Base-by-base conservation (phyloP, 2,888 invertebrate species). In the Mylabris sibirica region DNA sequence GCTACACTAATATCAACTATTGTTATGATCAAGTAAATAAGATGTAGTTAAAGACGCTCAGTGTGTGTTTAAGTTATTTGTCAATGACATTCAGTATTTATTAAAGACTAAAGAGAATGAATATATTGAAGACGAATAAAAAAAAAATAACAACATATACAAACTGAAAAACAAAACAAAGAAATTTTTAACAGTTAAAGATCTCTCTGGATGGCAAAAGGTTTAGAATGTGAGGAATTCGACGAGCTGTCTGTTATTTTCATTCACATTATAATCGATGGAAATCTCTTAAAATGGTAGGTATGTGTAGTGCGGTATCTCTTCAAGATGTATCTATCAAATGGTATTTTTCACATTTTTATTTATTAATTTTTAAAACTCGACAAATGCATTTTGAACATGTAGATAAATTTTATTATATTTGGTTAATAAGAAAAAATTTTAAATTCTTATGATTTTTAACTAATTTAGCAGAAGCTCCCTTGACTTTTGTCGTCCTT, bases 81-180 rank as follows among this genome's bases (percentile, higher is more conserved):
- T 84, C 84, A 84, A 80, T 84, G 84, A 84, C 84, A 84, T 80
- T 77, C 77, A 79, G 80, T 83, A 84, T 84, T 84, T 84, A 84
- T 84, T 84, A 81, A 82, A 82, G 84, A 82, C 83, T 82, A 60
- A 82, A 75, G 74, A 17, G 44, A 44, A 44, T 44, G 44, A 44
- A 44, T 44, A 44, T 44, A 44, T 44, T 44, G 44, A 17, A 44
- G 44, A 17, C n/a, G 17, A 17, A 44, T 11, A 12, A 38, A 2
- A 14, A 38, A 38, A 38, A 35, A 35, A 35, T 12, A 38, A 38
- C 14, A 38, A 44, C 44, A n/a, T 4, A 44, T 49, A 20, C 49
- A 11, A 49, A 49, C 3, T 22, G 9, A 49, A 49, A 9, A 49
- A 49, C 20, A 20, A 49, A 66, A 71, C 49, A 49, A 49, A 49